Conservation (phyloP, 2,888 invertebrate genomes). For the Hedya salicella region DNA sequence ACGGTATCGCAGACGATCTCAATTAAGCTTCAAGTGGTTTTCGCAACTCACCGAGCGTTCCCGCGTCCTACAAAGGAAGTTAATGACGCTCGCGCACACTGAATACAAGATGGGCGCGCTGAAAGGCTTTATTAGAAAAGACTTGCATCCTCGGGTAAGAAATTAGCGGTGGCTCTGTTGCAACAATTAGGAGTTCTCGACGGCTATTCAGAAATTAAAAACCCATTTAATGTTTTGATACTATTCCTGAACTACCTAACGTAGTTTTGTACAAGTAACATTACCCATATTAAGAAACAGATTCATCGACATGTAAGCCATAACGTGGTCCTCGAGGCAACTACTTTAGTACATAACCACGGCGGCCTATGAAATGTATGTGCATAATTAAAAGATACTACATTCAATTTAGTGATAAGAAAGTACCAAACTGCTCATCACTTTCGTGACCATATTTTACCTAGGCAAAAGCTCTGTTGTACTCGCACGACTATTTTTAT, state of each 20-base stretch:
- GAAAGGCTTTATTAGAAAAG: conserved; percentile 69
- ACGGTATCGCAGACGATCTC: conserved; percentile 68
- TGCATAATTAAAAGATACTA: too few species aligned
- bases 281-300: too few species aligned
- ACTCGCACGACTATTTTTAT: too few species aligned
- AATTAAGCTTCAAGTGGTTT: conserved; percentile 75
- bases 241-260: background rate
- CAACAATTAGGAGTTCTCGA: conserved; percentile 31
- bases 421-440: too few species aligned
- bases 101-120: conserved; percentile 67
- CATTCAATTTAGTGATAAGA: too few species aligned
- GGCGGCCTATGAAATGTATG: too few species aligned
- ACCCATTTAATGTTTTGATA: background rate
- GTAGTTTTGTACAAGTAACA: too few species aligned
- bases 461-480: too few species aligned
- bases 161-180: conserved; percentile 49
- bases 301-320: too few species aligned
- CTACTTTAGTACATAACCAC: too few species aligned
- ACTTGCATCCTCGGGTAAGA: conserved; percentile 62
- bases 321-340: too few species aligned
- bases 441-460: too few species aligned
- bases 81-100: conserved; percentile 71
- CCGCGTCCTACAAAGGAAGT: conserved; percentile 68
- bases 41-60: conserved; percentile 68
- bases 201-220: background rate